These are phyloP conservation scores for Sibirionetta formosa DNA, from an alignment of 2,797 vertebrate genomes.

Conservation along the genomic window DNA sequence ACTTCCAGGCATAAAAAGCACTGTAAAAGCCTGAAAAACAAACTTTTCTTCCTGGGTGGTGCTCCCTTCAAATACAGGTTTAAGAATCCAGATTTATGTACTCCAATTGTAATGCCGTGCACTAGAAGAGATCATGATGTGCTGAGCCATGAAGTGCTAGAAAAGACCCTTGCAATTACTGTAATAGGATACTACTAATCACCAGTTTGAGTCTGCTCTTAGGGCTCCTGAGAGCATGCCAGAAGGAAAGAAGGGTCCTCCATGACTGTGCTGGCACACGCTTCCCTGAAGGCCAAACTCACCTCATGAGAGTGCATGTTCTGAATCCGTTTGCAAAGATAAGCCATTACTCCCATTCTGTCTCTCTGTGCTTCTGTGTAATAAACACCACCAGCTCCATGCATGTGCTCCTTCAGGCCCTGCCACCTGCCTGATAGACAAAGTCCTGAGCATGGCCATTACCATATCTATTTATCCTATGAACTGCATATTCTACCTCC, in stretches of 20 bases:
- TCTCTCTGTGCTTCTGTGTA: conserved; percentile 91
- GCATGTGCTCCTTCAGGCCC: conserved; percentile 93
- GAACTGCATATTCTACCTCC: conserved; percentile 91
- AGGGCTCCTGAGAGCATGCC: background rate
- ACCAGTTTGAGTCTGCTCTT: background rate
- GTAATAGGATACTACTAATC: background rate
- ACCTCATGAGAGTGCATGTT: conserved; percentile 91
- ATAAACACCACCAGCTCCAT: conserved; percentile 91
- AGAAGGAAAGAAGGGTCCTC: background rate
- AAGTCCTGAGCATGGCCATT: conserved; percentile 86
- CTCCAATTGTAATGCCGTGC: background rate
- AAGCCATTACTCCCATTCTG: conserved; percentile 90
- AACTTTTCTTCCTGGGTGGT: background rate
- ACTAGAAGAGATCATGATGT: background rate
- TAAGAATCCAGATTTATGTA: background rate
- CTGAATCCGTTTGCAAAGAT: conserved; percentile 92
- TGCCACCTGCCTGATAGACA: conserved; percentile 92
- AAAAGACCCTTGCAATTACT: background rate
- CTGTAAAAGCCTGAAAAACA: background rate
- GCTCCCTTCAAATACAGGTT: background rate
- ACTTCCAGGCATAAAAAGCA: background rate
- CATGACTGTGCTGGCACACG: background rate
- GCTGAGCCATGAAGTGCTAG: background rate
- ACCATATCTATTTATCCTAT: conserved; percentile 92
- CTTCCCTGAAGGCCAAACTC: conserved; percentile 51